phyloP scores from a whole-genome alignment of 2,888 invertebrate species.

The Schizotus pectinicornis region DNA sequence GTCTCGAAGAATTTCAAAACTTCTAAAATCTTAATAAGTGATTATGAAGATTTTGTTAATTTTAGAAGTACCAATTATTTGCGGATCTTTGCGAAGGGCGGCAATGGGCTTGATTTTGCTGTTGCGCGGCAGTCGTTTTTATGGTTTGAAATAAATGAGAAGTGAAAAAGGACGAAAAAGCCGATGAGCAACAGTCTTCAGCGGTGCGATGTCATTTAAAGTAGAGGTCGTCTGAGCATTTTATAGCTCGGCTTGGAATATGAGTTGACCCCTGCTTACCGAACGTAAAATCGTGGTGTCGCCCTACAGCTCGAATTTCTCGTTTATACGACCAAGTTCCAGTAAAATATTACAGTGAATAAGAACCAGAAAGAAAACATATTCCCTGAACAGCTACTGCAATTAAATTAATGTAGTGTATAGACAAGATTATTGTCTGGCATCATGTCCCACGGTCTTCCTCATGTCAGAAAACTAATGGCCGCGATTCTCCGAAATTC shows the following conservation, averaged over 20 bases:
- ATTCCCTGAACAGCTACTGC: slow-evolving; percentile 39
- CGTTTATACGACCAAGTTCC: slow-evolving; percentile 28
- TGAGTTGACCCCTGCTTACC: slow-evolving; percentile 32
- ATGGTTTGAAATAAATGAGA: too few species aligned
- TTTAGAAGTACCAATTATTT: too few species aligned
- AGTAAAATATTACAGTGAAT: slow-evolving; percentile 27
- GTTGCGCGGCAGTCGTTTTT: too few species aligned
- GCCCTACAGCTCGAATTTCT: slow-evolving; percentile 32
- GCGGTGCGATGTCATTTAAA: slow-evolving; percentile 27
- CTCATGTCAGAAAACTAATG: slow-evolving; percentile 30
- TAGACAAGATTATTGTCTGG: slow-evolving; percentile 33
- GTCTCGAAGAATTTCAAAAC: too few species aligned
- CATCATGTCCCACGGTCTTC: slow-evolving; percentile 32
- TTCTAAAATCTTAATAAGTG: too few species aligned
- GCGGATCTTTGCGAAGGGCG: too few species aligned
- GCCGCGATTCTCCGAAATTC: slow-evolving; percentile 27
- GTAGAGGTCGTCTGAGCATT: slow-evolving; percentile 27
- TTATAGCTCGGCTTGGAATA: slow-evolving; percentile 31
- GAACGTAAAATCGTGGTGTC: slow-evolving; percentile 28
- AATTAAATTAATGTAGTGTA: slow-evolving; percentile 47
- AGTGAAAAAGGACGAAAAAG: background rate
- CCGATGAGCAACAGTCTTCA: slow-evolving; percentile 14
- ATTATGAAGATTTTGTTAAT: too few species aligned
- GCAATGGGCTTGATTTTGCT: too few species aligned
- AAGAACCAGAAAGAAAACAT: slow-evolving; percentile 32